Conservation (phyloP, 2,797 vertebrate genomes). For the Craterocephalus amniculus region DNA sequence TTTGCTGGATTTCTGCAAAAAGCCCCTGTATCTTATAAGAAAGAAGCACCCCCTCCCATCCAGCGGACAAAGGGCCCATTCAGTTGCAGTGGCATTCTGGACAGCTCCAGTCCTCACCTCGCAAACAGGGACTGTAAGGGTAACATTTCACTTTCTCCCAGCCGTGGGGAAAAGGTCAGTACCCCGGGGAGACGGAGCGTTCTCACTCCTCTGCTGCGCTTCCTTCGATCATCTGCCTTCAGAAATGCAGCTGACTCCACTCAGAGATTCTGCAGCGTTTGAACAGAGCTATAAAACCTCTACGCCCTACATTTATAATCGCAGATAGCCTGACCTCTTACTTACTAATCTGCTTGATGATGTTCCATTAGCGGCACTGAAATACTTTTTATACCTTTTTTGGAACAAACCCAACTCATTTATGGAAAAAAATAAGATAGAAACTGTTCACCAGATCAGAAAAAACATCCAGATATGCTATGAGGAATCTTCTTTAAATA, state of each 20-base stretch:
- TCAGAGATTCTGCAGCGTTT: constrained; percentile 24
- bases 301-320: constrained; percentile 62
- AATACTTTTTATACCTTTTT: constrained; percentile 27
- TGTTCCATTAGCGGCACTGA: constrained; percentile 46
- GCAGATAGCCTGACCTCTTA: constrained; percentile 45
- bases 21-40: constrained; percentile 65
- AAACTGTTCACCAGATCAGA: neutral
- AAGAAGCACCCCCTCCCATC: constrained; percentile 58
- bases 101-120: constrained; percentile 46
- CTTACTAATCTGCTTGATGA: constrained; percentile 59
- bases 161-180: constrained; percentile 67
- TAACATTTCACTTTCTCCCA: constrained; percentile 75
- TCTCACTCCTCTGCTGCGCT: constrained; percentile 23
- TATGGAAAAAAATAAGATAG: neutral
- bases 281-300: constrained; percentile 38
- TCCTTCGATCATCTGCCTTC: constrained; percentile 24
- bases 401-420: constrained; percentile 25
- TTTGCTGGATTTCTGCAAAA: constrained; percentile 50
- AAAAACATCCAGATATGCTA: neutral
- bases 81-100: constrained; percentile 59
- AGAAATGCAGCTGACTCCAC: constrained; percentile 27
- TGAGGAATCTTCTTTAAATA: neutral
- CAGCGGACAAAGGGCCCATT: constrained; percentile 74
- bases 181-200: constrained; percentile 21
- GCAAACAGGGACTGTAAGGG: constrained; percentile 29